Evolutionary conservation across 2,888 invertebrate genomes (phyloP), one percentile per base, ranked within the genome.

Genomic region (Alsophila aescularia): DNA sequence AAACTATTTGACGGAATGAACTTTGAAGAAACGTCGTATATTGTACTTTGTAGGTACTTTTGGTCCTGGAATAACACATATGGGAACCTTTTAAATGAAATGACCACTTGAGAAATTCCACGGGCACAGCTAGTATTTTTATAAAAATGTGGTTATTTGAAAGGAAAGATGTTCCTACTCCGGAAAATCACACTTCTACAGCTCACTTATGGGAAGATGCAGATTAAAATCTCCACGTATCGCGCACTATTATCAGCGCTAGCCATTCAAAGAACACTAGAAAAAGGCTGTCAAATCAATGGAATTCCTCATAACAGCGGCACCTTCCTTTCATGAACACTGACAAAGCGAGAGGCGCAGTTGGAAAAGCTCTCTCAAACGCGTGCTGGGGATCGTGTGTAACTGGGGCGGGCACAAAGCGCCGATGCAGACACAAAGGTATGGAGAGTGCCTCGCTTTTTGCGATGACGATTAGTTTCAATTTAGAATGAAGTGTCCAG

Each of bases 321-420:
- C 45, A 42, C 36, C 45, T 52, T 14, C 42, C 53, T 49, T 54
- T 54, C 43, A 54, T 43, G 16, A 43, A 8, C 6, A 24, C 31
- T 36, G 40, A 58, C 58, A 58, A 58, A 58, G 52, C 48, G 42
- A 47, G 41, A 52, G 36, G 14, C 14, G 39, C 52, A 50, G 45
- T 52, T 43, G 39, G 18, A 51, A 52, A 40, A 39, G 58, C 39
- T 34, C 21, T 16, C 49, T 50, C 58, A 53, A 50, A 53, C 45
- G 48, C 27, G 44, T 2, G 14, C 12, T 13, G 40, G 14, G 42
- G 31, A 41, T 41, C 10, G 41, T 9, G 8, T 16, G 18, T 29
- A 55, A 58, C 42, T 61, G 24, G 58, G 58, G 21, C 61, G 52
- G 13, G 45, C 34, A 61, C 61, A 61, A 61, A 58, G 61, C 45